Evolutionary conservation across 2,797 vertebrate species (phyloP), one percentile per base, ranked within the genome.

Genomic region (Distichodus sexfasciatus): DNA sequence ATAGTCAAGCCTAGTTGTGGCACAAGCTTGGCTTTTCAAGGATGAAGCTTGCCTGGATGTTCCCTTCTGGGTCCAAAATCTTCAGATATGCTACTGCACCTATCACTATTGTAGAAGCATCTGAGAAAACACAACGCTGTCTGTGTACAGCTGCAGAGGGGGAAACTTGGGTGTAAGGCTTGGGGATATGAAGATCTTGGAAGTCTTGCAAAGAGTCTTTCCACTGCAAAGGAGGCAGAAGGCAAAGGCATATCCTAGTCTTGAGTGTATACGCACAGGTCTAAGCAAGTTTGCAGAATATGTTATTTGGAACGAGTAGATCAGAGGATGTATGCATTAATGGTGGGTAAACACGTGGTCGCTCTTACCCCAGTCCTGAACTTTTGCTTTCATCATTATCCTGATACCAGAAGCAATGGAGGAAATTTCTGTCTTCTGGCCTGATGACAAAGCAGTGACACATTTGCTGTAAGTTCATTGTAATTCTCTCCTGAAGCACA

Each of bases 161-260:
- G 11, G 60, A 57, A 21, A 26, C 3, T n/a, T n/a, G 15, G 1
- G 26, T 17, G 9, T 55, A 71, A 6, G 36, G 26, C 10, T 59
- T 40, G 2, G 38, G 48, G 7, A 71, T 57, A 0, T 64, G 21
- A 5, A 64, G 12, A 28, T 23, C 12, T 10, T 44, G 15, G 8
- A 71, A 59, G 0, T 63, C 23, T 54, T 71, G 23, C n/a, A 63
- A 7, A 2, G 68, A 63, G 10, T 63, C 36, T 54, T 35, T 55
- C 64, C 50, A 66, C 7, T 41, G 6, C 26, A 24, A 14, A 48
- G 9, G 23, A 58, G 2, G 58, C 38, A 19, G 1, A 26, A 24
- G 65, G 40, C 24, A 58, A 14, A 43, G 53, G 51, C 14, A n/a
- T 10, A 19, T 58, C 15, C 53, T 40, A 36, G 41, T 69, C 43